phyloP scores from a whole-genome alignment of 2,113 vertebrate genomes.

The Rattus norvegicus region GRCr8 NC_086027.1:76485001-76485500 shows the following conservation, averaged over 20 bases:
- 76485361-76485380: background rate
- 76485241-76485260: slow-evolving; percentile 73
- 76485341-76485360: slow-evolving; percentile 38
- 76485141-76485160: background rate
- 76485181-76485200: slow-evolving; percentile 57
- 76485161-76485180: background rate
- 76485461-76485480: slow-evolving; percentile 11
- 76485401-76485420: background rate
- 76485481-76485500: background rate
- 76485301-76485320: slow-evolving; percentile 25
- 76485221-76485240: slow-evolving; percentile 63
- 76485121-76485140: background rate
- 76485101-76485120: background rate
- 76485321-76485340: slow-evolving; percentile 42
- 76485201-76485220: slow-evolving; percentile 72
- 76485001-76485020: background rate
- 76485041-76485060: background rate
- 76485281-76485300: slow-evolving; percentile 68
- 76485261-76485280: slow-evolving; percentile 7
- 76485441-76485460: slow-evolving; percentile 23
- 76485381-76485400: background rate
- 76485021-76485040: background rate
- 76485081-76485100: background rate
- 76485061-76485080: background rate
- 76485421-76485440: slow-evolving; percentile 46